Evolutionary conservation across 2,113 vertebrate species (phyloP).

Genomic region (Vidua macroura): DNA sequence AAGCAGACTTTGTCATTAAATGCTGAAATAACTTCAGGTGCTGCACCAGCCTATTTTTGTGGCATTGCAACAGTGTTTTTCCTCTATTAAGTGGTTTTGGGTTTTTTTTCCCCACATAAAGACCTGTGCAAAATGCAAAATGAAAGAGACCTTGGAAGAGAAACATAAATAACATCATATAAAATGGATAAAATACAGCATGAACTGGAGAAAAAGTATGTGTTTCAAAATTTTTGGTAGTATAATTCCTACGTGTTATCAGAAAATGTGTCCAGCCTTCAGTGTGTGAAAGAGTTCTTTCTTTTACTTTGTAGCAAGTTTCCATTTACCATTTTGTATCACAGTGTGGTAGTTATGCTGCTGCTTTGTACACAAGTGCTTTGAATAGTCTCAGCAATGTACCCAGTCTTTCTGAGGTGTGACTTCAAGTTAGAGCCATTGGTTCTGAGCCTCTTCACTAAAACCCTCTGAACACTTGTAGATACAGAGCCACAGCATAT

Average conservation of each 20-base stretch:
- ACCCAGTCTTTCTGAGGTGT: conserved; percentile 48
- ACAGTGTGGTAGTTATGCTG: conserved; percentile 55
- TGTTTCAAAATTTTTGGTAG: not conserved
- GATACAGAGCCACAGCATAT: not conserved
- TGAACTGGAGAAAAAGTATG: not conserved
- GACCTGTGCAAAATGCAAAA: not conserved
- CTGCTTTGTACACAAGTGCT: conserved; percentile 71
- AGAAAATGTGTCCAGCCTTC: not conserved
- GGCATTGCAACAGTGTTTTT: not conserved
- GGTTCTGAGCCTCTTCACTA: conserved; percentile 1
- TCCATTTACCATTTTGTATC: conserved; percentile 40
- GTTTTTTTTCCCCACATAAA: rapidly evolving
- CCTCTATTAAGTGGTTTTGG: not conserved
- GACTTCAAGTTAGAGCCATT: conserved; percentile 1
- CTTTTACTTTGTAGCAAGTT: not conserved
- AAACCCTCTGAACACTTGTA: not conserved
- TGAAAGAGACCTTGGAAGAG: not conserved
- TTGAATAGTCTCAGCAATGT: conserved; percentile 62
- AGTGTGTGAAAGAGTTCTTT: not conserved
- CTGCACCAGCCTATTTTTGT: not conserved
- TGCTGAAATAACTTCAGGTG: not conserved
- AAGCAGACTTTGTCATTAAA: not conserved
- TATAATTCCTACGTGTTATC: not conserved
- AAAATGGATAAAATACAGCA: not conserved
- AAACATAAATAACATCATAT: not conserved